Evolutionary conservation across 1,140 invertebrate species (phyloP), one percentile per base, ranked within the genome.

Genomic region (Solenopsis fugax): DNA sequence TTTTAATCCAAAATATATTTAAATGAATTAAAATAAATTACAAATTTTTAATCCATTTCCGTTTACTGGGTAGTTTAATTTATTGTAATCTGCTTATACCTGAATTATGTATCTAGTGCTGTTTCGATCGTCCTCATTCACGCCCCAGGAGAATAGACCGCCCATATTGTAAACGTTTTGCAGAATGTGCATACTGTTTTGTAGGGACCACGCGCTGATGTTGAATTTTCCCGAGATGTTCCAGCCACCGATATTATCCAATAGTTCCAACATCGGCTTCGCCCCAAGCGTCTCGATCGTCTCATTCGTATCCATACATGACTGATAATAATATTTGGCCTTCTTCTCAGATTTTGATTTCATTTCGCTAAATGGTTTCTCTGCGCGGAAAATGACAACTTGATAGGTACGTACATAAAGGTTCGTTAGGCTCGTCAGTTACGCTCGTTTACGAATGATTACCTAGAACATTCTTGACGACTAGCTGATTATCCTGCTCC

Each of bases 91-190:
- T 6, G 94, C 95, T 95, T 93, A 18, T 69, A 98, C 98, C 95
- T 98, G 97, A 90, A 99, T 97, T 75, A 99, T 97, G 93, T 99
- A 97, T 80, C 96, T 96, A 0, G 97, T 97, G 0, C 98, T 99
- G 94, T 99, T 99, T 90, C 97, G 97, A 92, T 99, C 98, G 93
- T 99, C 98, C 94, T 99, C 98, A 6, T 97, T 98, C 0, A 99
- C 98, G 21, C 97, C 97, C 97, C 98, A 98, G 52, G 97, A 96
- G 93, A 99, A 99, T 3, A 99, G 94, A 34, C 98, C 98, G 2
- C 97, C 98, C 92, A 98, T 97, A 92, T 98, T 98, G 93, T 98
- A 98, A 56, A 96, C 96, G 94, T 98, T 98, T 93, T 99, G 98
- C 41, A 99, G 94, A 48, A 97, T 96, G 91, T 98, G 97, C 71